Conservation (phyloP, 1,140 invertebrate species). For the Oryzaephilus surinamensis region DNA sequence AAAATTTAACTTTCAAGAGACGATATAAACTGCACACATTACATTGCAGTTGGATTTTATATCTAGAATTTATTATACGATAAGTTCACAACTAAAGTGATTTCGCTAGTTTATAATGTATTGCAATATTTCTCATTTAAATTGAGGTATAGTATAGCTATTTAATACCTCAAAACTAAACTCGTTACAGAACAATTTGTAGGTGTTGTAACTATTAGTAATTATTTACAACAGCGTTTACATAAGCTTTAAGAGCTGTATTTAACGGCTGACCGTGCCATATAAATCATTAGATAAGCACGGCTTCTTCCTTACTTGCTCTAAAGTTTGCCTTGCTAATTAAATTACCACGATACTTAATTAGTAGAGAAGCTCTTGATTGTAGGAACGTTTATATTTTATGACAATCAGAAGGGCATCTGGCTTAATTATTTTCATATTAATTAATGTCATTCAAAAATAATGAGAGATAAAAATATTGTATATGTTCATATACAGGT, state of each 20-base stretch:
- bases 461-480: no score
- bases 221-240: slow-evolving; percentile 21
- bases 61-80: no score
- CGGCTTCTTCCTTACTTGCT: slow-evolving; percentile 12
- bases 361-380: slow-evolving; percentile 13
- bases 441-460: no score
- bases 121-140: no score
- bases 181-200: slow-evolving; percentile 18
- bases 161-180: slow-evolving; percentile 13
- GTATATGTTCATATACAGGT: no score
- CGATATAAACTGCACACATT: no score
- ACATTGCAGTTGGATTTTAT: no score
- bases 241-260: slow-evolving; percentile 19
- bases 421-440: slow-evolving; percentile 10
- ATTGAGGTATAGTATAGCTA: no score
- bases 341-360: slow-evolving; percentile 23
- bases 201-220: slow-evolving; percentile 19
- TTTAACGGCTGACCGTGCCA: slow-evolving; percentile 23
- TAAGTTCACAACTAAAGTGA: no score
- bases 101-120: no score
- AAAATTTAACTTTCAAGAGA: no score
- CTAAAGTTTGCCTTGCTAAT: slow-evolving; percentile 19
- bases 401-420: slow-evolving; percentile 8
- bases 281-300: slow-evolving; percentile 26
- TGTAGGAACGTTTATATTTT: slow-evolving; percentile 11